Conservation (phyloP, 2,888 invertebrate species). For the Copidosoma aretas region DNA sequence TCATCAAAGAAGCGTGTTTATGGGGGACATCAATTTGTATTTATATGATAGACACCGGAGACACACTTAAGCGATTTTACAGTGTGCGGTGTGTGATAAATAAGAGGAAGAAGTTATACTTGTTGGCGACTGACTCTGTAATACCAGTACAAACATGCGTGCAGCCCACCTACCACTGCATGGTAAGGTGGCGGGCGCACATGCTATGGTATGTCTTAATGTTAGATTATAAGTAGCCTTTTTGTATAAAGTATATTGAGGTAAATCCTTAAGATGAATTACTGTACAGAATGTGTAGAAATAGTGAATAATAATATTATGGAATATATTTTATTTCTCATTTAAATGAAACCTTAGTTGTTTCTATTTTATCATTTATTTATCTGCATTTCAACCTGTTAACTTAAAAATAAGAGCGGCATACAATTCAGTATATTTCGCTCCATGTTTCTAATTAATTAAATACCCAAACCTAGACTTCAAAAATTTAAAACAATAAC, state of each 20-base stretch:
- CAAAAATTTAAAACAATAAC: slow-evolving; percentile 11
- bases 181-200: slow-evolving; percentile 56
- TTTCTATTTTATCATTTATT: slow-evolving; percentile 50
- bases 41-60: slow-evolving; percentile 56
- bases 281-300: slow-evolving; percentile 64
- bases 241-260: slow-evolving; percentile 64
- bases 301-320: slow-evolving; percentile 64
- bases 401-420: slow-evolving; percentile 39
- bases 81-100: slow-evolving; percentile 61
- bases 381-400: slow-evolving; percentile 32
- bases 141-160: slow-evolving; percentile 63
- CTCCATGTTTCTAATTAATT: slow-evolving; percentile 16
- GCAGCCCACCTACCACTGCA: slow-evolving; percentile 54
- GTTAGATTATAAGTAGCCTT: slow-evolving; percentile 63
- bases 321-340: slow-evolving; percentile 63
- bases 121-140: slow-evolving; percentile 63
- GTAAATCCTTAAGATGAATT: slow-evolving; percentile 62
- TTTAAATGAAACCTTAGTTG: slow-evolving; percentile 60
- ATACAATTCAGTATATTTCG: slow-evolving; percentile 53
- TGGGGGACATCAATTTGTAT: slow-evolving; percentile 56
- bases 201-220: slow-evolving; percentile 63
- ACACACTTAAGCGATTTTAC: slow-evolving; percentile 55
- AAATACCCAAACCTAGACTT: slow-evolving; percentile 15
- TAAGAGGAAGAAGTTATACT: slow-evolving; percentile 61
- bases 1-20: slow-evolving; percentile 46